Base-by-base conservation (phyloP, 2,113 vertebrate genomes). In the Sapayoa aenigma region DNA sequence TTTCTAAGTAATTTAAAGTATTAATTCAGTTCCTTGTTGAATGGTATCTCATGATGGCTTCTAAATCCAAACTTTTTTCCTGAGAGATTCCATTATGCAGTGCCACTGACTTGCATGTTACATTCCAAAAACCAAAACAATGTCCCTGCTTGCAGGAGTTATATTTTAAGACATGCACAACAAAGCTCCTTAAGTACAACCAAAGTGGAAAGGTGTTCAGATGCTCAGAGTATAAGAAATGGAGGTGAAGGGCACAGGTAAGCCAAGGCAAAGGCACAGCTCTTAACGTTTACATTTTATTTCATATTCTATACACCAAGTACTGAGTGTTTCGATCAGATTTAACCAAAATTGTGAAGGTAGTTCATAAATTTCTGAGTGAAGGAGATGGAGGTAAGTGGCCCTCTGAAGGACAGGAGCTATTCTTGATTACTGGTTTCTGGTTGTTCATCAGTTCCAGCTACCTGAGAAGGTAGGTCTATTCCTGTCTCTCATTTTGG, bases 81-180 rank as follows among this genome's bases (percentile, higher is more conserved):
- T 60, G 35, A 62, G 63, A 30, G 63, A 77, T 62, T 89, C 20
- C 37, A 73, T 89, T 68, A 46, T 30, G 14, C 44, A 75, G 24
- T 35, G 14, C 28, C 59, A 73, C 35, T 47, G 42, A 56, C 0
- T 0, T 8, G 8, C n/a, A 25, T 8, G 7, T 44, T 60, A 52
- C 25, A 66, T 82, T 66, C 17, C 46, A 76, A 84, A 85, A 33
- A 94, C 35, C 30, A 79, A 44, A 22, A 78, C 71, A 83, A 87
- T 9, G 6, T 55, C 23, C 9, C 39, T 78, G 50, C 24, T 41
- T 28, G 22, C 33, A 84, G 39, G 16, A 39, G 5, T 67, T 71
- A 5, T 22, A 41, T 52, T 63, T 39, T 49, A 68, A 74, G 42
- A 37, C 20, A 30, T 7, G n/a, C 2, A 41, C 7, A 35, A 30